Evolutionary conservation across 30 jellyfish, hydroid and myxozoan genomes (phyloP).

Genomic region (Cassiopea xamachana): DNA sequence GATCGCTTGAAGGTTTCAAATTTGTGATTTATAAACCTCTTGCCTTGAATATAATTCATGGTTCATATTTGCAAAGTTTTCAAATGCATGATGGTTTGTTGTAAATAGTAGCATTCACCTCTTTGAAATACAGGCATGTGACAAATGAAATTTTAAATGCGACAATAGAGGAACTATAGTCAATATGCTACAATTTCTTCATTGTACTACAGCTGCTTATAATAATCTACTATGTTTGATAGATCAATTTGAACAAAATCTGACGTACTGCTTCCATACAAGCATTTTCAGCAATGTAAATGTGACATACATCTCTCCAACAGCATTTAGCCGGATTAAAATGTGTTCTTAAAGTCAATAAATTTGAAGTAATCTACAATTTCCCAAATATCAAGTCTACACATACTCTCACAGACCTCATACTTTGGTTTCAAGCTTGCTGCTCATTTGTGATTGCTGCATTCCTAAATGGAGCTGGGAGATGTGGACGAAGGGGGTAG

Average conservation of each 20-base stretch:
- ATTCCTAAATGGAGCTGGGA: conserved; percentile 32
- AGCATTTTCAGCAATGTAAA: conserved; percentile 15
- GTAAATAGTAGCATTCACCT: not conserved
- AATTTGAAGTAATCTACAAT: conserved; percentile 32
- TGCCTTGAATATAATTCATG: not conserved
- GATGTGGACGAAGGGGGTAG: conserved; percentile 49
- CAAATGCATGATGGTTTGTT: not conserved
- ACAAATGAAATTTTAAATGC: not conserved
- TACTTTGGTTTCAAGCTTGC: conserved; percentile 25
- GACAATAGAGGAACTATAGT: not conserved
- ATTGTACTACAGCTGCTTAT: not conserved
- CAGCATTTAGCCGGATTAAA: conserved; percentile 16
- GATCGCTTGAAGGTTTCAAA: not conserved
- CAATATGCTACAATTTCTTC: not conserved
- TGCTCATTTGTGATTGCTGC: not conserved
- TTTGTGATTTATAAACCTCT: not conserved
- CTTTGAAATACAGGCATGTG: not conserved
- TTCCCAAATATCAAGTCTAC: conserved; percentile 70
- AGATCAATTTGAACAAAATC: conserved; percentile 20
- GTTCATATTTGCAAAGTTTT: not conserved
- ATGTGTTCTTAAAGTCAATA: conserved; percentile 33
- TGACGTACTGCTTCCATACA: conserved; percentile 5
- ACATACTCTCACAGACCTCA: conserved; percentile 46
- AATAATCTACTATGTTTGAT: conserved; percentile 21
- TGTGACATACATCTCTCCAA: conserved; percentile 31